Percentiles rank a stretch among this genome's conserved stretches.
Evolutionary conservation across 2,113 vertebrate genomes (phyloP).

Genomic region (Camelus dromedarius): DNA sequence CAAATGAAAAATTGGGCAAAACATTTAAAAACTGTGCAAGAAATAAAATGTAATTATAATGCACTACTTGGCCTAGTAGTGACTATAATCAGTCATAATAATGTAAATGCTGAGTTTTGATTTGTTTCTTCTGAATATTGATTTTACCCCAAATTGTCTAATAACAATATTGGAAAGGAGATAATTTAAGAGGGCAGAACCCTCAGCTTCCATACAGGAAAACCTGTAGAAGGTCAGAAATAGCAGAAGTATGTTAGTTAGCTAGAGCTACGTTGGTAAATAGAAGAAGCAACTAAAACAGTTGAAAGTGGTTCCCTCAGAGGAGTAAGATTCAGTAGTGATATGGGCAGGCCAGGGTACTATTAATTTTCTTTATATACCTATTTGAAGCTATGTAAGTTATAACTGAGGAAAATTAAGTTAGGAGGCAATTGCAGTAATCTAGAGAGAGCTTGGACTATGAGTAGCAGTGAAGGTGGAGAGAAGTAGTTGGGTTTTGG

Average conservation of each 20-base stretch:
- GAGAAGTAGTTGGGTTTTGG: neutral
- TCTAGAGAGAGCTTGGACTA: neutral
- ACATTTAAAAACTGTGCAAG: neutral
- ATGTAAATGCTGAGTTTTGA: neutral
- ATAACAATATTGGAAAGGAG: neutral
- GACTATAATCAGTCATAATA: neutral
- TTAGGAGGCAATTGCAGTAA: neutral
- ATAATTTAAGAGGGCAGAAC: neutral
- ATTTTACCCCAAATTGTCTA: constrained; percentile 14
- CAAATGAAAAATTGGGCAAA: constrained; percentile 13
- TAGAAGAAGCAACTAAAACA: constrained; percentile 2
- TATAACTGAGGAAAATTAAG: neutral
- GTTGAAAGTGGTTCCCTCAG: neutral
- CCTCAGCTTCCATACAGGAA: neutral
- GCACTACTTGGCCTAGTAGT: neutral
- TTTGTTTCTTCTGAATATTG: neutral
- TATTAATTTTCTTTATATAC: constrained; percentile 7
- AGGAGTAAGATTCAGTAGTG: neutral
- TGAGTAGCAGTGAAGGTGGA: neutral
- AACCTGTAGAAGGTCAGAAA: constrained; percentile 15
- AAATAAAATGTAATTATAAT: constrained; percentile 12
- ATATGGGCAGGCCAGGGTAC: neutral
- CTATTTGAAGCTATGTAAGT: neutral
- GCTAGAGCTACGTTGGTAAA: neutral
- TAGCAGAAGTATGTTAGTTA: neutral